A percentile compares a stretch with the other conserved stretches of the same genome.
phyloP scores from a whole-genome alignment of 1,140 invertebrate genomes.

The Penaeus vannamei region DNA sequence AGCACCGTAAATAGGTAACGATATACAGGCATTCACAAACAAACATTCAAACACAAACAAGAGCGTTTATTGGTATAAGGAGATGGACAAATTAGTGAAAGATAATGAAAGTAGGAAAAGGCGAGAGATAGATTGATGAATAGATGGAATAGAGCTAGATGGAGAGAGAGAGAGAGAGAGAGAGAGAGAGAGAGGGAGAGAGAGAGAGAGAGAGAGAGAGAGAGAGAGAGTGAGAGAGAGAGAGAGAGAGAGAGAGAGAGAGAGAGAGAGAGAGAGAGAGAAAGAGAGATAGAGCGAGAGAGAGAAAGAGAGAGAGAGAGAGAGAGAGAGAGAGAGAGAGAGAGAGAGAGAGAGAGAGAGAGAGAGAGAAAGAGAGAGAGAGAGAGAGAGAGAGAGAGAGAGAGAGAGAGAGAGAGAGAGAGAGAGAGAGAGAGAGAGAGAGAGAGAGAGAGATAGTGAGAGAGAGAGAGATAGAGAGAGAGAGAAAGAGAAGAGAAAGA shows the following conservation, averaged over 20 bases:
- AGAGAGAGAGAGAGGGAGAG: not conserved
- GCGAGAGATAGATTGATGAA: not conserved
- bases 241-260: not conserved
- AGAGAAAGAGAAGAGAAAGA: too few species aligned
- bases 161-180: not conserved
- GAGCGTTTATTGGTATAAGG: too few species aligned
- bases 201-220: not conserved
- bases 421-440: too few species aligned
- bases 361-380: not conserved
- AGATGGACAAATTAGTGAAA: too few species aligned
- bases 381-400: too few species aligned
- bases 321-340: constrained; percentile 1
- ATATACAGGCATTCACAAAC: not conserved
- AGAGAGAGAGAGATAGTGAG: too few species aligned
- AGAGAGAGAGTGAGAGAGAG: constrained; percentile 31
- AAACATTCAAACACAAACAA: constrained; percentile 27
- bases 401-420: too few species aligned
- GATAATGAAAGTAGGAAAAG: too few species aligned
- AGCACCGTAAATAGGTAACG: too few species aligned
- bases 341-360: not conserved
- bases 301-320: not conserved
- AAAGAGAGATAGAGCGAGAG: constrained; percentile 29
- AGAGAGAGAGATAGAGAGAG: too few species aligned
- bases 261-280: constrained; percentile 2
- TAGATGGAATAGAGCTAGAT: not conserved